phyloP scores from a whole-genome alignment of 2,888 invertebrate species.

The Drosophila tripunctata region DNA sequence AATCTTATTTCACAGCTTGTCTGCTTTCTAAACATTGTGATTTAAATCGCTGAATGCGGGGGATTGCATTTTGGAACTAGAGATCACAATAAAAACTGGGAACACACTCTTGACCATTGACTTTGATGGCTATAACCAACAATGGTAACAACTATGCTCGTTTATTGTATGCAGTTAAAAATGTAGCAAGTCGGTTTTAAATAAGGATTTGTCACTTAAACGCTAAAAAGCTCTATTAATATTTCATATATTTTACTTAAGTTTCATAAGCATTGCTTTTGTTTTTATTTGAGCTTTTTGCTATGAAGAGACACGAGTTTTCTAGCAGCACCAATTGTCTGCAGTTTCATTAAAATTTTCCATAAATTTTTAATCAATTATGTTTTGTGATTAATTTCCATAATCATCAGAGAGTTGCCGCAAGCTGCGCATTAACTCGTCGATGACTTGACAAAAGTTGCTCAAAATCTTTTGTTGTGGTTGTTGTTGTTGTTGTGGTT shows the following conservation, averaged over 20 bases:
- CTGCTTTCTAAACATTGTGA: slow-evolving; percentile 48
- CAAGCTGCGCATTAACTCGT: slow-evolving; percentile 13
- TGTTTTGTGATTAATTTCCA: slow-evolving; percentile 26
- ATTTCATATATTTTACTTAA: neutral
- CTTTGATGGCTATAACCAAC: slow-evolving; percentile 16
- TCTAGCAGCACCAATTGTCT: neutral
- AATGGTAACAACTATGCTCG: neutral
- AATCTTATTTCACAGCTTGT: slow-evolving; percentile 62
- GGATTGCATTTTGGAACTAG: slow-evolving; percentile 40
- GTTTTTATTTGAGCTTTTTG: neutral
- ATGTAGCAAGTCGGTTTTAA: too few relatives aligned
- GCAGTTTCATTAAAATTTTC: slow-evolving; percentile 6
- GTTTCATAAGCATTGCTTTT: neutral
- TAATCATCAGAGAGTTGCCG: slow-evolving; percentile 11
- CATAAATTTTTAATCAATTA: slow-evolving; percentile 7
- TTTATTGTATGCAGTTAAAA: neutral
- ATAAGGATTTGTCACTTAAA: too few relatives aligned
- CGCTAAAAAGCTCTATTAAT: too few relatives aligned
- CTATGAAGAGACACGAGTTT: too few relatives aligned
- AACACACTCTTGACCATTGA: slow-evolving; percentile 33
- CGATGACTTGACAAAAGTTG: slow-evolving; percentile 44
- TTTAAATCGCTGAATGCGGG: slow-evolving; percentile 38
- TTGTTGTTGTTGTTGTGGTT: neutral
- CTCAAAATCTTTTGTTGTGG: slow-evolving; percentile 15
- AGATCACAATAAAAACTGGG: slow-evolving; percentile 43